Base-by-base conservation (phyloP, 2,113 vertebrate species). In the Columba livia region DNA sequence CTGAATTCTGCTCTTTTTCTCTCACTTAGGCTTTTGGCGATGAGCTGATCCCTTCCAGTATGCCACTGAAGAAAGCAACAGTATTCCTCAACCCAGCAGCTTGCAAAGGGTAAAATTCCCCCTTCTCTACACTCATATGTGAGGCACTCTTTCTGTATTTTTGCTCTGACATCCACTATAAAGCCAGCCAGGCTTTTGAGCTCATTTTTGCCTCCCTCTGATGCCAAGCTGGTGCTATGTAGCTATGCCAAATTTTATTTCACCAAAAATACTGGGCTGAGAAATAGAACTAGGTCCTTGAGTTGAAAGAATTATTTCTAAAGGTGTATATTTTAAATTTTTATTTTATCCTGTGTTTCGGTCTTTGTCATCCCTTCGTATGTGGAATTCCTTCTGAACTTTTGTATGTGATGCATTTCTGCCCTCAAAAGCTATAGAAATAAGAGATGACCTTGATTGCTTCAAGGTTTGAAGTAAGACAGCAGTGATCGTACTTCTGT, bases 51-150 rank as follows among this genome's bases (percentile, higher is more conserved):
- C 97, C 98, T 60, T 98, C 99, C 20, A 98, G 97, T 60, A 97
- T 98, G 53, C 96, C 97, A 15, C 12, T 99, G 90, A 99, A 98
- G 97, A 99, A 99, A 93, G 99, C 99, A 61, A 99, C 98, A 1
- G 99, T 99, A 36, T 99, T 99, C 91, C 98, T 99, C 84, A 99
- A 99, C 72, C 99, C 99, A 69, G 99, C 99, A 80, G 99, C 99
- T 85, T 99, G 98, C 96, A 98, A 96, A 91, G 98, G 99, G 99
- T 99, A 97, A 97, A 86, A 56, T 31, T 89, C 5, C 62, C 28
- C 25, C 15, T 60, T 85, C 67, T 15, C 36, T 54, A 17, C 44
- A 3, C 44, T 82, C 26, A 11, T 23, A 17, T 32, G 19, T 80
- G 62, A 61, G 34, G 24, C 62, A 51, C 19, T 77, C 29, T 81